Conservation (phyloP, 1,140 invertebrate genomes). For the Drosophila persimilis region DNA sequence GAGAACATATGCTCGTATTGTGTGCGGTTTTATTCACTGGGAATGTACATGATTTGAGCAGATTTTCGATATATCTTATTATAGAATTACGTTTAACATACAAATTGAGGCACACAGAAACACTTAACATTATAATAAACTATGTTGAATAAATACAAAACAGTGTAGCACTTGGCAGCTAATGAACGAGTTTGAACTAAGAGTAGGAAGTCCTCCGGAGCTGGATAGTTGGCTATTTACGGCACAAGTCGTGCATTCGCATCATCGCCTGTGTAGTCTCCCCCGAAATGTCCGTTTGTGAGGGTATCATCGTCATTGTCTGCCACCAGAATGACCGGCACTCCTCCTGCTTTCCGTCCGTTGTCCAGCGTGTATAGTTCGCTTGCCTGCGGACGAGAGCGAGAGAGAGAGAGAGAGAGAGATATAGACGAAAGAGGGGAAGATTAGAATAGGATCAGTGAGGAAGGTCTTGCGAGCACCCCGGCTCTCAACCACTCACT, state of each 20-base stretch:
- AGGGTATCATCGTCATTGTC: conserved; percentile 34
- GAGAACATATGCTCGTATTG: too few species aligned
- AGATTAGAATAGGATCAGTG: too few species aligned
- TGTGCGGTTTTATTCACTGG: too few species aligned
- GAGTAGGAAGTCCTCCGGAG: too few species aligned
- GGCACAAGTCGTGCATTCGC: conserved; percentile 65
- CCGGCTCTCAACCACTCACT: conserved; percentile 35
- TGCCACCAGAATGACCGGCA: conserved; percentile 55
- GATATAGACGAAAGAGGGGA: background rate
- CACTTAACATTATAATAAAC: too few species aligned
- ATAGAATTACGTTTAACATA: too few species aligned
- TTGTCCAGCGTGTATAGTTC: conserved; percentile 53
- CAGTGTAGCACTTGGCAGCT: too few species aligned
- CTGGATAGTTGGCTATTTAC: conserved; percentile 36
- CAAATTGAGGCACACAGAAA: too few species aligned
- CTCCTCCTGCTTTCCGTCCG: conserved; percentile 20
- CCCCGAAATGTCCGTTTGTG: conserved; percentile 34
- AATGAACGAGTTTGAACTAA: too few species aligned
- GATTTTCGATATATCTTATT: too few species aligned
- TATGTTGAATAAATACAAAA: too few species aligned
- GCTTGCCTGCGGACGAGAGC: conserved; percentile 28
- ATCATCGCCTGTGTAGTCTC: conserved; percentile 61
- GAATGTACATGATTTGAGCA: too few species aligned
- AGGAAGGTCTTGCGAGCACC: background rate
- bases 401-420: background rate